Base-by-base conservation (phyloP, 2,888 invertebrate species). In the Dynastes maya region DNA sequence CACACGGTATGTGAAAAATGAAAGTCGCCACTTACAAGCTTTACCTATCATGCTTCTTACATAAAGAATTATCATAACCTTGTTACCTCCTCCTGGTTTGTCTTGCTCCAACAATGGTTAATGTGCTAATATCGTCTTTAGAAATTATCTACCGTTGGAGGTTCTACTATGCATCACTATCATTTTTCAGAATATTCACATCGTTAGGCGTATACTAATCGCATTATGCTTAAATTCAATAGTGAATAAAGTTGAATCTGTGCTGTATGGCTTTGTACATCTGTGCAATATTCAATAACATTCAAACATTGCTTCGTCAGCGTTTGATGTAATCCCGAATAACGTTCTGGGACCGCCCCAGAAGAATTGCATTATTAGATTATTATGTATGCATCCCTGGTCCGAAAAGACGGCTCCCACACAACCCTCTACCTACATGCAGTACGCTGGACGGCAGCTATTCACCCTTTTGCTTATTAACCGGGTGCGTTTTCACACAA, bases 401-500 rank as follows among this genome's bases (percentile, higher is more conserved):
- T 61, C 13, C 45, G 49, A 29, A 45, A 74, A 55, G 55, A 55
- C 45, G 61, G 61, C 72, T 74, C 72, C 72, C 72, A 74, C 72
- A 61, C 72, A 40, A 4, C 45, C 13, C 72, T 40, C 40, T 58
- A 58, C 13, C 40, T 45, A 40, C 61, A 16, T 51, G 29, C n/a
- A 11, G 22, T 51, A 51, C 51, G 49, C 13, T 68, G 40, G 22
- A 22, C 16, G 22, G 37, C 37, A 70, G 6, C 53, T 37, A 4
- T 27, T 40, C 61, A 61, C 72, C 71, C 63, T 74, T 74, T 74
- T 55, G 45, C 72, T 74, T 74, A 74, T 74, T 74, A 74, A 45
- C 72, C 72, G 27, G 61, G 45, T 74, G 61, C 40, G 61, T 74
- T 74, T 74, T 74, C 72, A 61, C 72, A 74, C 72, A 74, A 74